These are phyloP conservation scores for Galaxias olidus DNA, from an alignment of 2,797 vertebrate species.

Conservation along the genomic window DNA sequence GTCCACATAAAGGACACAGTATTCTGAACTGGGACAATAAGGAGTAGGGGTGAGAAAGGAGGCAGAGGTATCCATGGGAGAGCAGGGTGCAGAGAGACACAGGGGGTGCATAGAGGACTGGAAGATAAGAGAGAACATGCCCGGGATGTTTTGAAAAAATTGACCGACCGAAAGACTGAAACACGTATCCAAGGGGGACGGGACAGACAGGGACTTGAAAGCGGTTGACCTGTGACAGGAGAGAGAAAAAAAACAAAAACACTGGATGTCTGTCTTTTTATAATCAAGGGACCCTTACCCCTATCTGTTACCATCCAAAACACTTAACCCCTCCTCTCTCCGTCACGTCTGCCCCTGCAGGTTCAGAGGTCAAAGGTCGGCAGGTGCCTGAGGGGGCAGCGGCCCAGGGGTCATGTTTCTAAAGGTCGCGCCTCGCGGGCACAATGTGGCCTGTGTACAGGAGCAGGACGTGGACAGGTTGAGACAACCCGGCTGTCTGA, in stretches of 20 bases:
- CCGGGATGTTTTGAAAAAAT: too few species aligned
- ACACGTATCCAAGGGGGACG: not conserved
- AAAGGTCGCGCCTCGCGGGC: slow-evolving; percentile 39
- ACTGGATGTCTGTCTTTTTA: slow-evolving; percentile 33
- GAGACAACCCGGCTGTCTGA: slow-evolving; percentile 40
- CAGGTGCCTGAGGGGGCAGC: slow-evolving; percentile 69
- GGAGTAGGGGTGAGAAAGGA: slow-evolving; percentile 2
- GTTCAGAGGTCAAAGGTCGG: slow-evolving; percentile 71
- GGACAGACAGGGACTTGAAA: slow-evolving; percentile 10
- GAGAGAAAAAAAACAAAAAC: slow-evolving; percentile 31
- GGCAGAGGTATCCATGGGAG: slow-evolving; percentile 15
- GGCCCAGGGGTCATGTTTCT: slow-evolving; percentile 63
- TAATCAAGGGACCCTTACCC: slow-evolving; percentile 45
- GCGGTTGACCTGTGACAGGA: slow-evolving; percentile 44
- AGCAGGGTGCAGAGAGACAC: slow-evolving; percentile 20
- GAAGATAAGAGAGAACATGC: too few species aligned
- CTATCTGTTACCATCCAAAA: slow-evolving; percentile 63
- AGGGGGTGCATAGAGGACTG: not conserved
- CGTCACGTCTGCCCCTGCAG: slow-evolving; percentile 28
- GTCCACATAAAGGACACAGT: too few species aligned
- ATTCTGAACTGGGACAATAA: not conserved
- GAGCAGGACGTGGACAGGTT: slow-evolving; percentile 28
- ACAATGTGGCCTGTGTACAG: slow-evolving; percentile 50
- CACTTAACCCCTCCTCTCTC: slow-evolving; percentile 41
- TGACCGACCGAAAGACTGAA: too few species aligned